A percentile compares a stretch with the other conserved stretches of the same genome.
phyloP scores from a whole-genome alignment of 2,113 vertebrate species.

The Ochotona curzoniae region DNA sequence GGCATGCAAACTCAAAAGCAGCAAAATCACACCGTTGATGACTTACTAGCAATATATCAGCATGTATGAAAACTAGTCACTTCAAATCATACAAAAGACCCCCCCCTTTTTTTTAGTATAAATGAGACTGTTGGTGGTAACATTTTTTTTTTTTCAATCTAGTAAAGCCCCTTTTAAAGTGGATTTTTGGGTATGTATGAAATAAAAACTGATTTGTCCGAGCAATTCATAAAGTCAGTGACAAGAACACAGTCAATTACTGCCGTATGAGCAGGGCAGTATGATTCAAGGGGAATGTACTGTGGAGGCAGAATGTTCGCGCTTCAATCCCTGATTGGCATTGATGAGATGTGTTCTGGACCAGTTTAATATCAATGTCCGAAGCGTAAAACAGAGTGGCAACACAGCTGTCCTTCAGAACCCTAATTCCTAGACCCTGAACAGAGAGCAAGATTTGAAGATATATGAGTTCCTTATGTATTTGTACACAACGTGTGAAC shows the following conservation, averaged over 20 bases:
- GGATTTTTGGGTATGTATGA: conserved; percentile 12
- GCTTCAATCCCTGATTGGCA: not conserved
- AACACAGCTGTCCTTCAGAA: not conserved
- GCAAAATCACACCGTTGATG: conserved; percentile 4
- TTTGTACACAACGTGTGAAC: not conserved
- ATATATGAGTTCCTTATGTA: not conserved
- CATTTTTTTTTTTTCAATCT: not conserved
- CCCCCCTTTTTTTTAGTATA: not conserved
- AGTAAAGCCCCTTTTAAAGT: conserved; percentile 8
- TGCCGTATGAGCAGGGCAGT: not conserved
- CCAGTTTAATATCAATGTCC: not conserved
- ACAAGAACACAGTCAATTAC: not conserved
- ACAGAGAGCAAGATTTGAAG: not conserved
- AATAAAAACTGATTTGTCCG: not conserved
- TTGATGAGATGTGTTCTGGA: not conserved
- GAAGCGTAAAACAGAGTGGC: not conserved
- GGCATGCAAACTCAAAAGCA: conserved; percentile 32
- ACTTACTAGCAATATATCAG: not conserved
- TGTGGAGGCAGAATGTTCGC: not conserved
- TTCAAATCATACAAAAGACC: conserved; percentile 17
- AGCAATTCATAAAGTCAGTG: not conserved
- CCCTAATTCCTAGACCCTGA: not conserved
- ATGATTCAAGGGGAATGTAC: not conserved
- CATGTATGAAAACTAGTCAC: conserved; percentile 7
- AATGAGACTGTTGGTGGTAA: not conserved